Conservation (phyloP, 1,140 invertebrate species). For the Drosophila ambigua region DNA sequence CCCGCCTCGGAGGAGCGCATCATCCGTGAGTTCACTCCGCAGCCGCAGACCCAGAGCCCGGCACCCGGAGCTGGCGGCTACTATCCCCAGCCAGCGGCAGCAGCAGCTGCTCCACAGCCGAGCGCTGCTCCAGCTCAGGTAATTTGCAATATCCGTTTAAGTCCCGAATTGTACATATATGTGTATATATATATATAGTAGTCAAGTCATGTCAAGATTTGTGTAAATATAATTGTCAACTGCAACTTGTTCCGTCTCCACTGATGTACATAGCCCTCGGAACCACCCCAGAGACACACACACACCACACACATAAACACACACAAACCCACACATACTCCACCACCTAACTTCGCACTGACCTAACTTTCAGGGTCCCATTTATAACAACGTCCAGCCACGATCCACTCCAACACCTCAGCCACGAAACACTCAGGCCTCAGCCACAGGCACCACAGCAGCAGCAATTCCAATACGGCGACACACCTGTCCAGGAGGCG, state of each 20-base stretch:
- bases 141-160: conserved; percentile 29
- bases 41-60: conserved; percentile 82
- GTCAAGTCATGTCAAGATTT: conserved; percentile 12
- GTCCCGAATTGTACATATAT: conserved; percentile 43
- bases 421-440: too few species aligned
- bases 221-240: conserved; percentile 63
- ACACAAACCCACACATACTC: conserved; percentile 12
- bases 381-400: conserved; percentile 79
- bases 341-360: conserved; percentile 45
- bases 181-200: conserved; percentile 21
- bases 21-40: conserved; percentile 86
- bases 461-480: too few species aligned
- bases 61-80: conserved; percentile 65
- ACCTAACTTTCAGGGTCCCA: conserved; percentile 72
- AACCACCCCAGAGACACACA: conserved; percentile 22
- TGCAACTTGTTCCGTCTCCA: conserved; percentile 26
- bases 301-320: conserved; percentile 26
- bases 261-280: conserved; percentile 25
- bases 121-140: conserved; percentile 62
- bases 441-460: too few species aligned
- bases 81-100: conserved; percentile 52
- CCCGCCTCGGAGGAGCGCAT: conserved; percentile 87
- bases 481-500: too few species aligned
- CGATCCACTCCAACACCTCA: conserved; percentile 30
- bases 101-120: conserved; percentile 24